phyloP scores from a whole-genome alignment of 2,888 invertebrate genomes.

The Eledona agricola region DNA sequence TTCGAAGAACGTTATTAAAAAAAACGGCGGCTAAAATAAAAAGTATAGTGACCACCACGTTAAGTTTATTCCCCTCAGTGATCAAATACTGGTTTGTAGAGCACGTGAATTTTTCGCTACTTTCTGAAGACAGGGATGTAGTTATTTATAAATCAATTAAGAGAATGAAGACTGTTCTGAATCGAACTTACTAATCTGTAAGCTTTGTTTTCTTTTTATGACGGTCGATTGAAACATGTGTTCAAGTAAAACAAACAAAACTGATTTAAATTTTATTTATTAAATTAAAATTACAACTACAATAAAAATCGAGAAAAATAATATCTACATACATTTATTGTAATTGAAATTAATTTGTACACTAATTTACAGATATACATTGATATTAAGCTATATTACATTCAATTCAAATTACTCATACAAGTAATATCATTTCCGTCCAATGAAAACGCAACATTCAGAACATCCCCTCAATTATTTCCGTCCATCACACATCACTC shows the following conservation, averaged over 20 bases:
- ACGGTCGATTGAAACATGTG: background rate
- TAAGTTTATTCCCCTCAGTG: no score
- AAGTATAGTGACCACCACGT: no score
- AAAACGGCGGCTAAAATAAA: no score
- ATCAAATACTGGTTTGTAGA: no score
- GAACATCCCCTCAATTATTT: slow-evolving; percentile 15
- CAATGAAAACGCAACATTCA: slow-evolving; percentile 20
- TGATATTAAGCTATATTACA: slow-evolving; percentile 46
- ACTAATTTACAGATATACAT: slow-evolving; percentile 57
- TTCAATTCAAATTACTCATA: slow-evolving; percentile 41
- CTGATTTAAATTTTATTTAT: slow-evolving; percentile 1
- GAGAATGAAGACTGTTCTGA: no score
- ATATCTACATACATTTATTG: slow-evolving; percentile 44
- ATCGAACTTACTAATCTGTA: no score
- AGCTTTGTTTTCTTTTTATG: background rate
- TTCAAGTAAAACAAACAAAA: slow-evolving; percentile 1
- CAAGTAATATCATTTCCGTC: slow-evolving; percentile 45
- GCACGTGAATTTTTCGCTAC: no score
- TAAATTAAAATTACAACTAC: slow-evolving; percentile 16
- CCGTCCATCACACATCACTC: slow-evolving; percentile 24
- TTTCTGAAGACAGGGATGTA: no score
- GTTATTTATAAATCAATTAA: no score
- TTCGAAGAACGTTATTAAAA: no score
- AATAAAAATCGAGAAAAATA: slow-evolving; percentile 18
- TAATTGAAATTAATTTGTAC: slow-evolving; percentile 57